Percentiles rank a stretch among this genome's conserved stretches.
phyloP scores from a whole-genome alignment of 2,888 invertebrate genomes.

The Cheiracanthium punctorium region DNA sequence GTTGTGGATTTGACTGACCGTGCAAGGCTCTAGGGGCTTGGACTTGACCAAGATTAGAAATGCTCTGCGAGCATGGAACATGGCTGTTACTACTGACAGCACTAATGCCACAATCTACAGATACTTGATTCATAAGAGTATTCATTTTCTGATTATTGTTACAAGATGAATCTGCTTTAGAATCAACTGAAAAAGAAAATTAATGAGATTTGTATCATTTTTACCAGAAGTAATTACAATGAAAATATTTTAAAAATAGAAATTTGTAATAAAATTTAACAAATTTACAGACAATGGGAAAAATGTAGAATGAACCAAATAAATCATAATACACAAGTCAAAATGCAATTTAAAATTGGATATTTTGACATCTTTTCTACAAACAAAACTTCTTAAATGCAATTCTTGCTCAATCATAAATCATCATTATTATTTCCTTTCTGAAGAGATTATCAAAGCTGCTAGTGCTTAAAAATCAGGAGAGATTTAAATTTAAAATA shows the following conservation, averaged over 20 bases:
- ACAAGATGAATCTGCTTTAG: background rate
- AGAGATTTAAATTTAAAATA: no score
- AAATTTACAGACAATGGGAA: no score
- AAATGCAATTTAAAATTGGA: no score
- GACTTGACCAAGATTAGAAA: conserved; percentile 4
- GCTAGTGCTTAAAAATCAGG: no score
- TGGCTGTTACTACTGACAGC: conserved; percentile 16
- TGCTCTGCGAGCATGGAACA: conserved; percentile 11
- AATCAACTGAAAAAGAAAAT: conserved; percentile 25
- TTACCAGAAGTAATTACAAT: background rate
- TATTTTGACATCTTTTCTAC: no score
- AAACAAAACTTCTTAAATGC: no score
- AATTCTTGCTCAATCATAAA: no score
- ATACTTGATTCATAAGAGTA: background rate
- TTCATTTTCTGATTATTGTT: conserved; percentile 37
- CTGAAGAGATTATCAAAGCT: no score
- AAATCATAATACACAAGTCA: no score
- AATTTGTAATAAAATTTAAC: background rate
- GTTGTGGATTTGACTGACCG: conserved; percentile 50
- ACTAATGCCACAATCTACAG: background rate
- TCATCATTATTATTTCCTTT: no score
- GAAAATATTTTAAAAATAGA: background rate
- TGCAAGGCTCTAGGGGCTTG: conserved; percentile 55
- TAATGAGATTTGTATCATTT: background rate
- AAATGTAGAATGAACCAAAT: no score